Base-by-base conservation (phyloP, 1,140 invertebrate species). In the Radopholus similis region DNA sequence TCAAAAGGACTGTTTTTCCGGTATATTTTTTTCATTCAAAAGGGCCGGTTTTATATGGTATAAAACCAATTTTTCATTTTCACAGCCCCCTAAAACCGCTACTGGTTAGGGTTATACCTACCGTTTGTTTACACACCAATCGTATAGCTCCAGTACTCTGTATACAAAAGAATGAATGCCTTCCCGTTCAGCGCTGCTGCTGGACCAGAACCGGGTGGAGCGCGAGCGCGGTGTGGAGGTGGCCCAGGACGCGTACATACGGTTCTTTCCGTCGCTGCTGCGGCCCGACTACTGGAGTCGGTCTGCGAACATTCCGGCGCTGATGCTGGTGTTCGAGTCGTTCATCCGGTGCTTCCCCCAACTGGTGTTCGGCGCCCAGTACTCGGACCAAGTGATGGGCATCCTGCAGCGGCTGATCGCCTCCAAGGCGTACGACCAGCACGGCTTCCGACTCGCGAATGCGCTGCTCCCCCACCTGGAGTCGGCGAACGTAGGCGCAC, bases 351-450 rank as follows among this genome's bases (percentile, higher is more conserved):
- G 32, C 40, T n/a, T 58, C 15, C 66, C 70, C 13, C 38, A 70
- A 30, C 38, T 49, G 26, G 28, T 49, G 49, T 70, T 63, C 35
- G 40, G 38, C 28, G 34, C 64, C 13, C 21, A 73, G 21, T 83
- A 82, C 76, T 54, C 83, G 70, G 79, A 89, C 77, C 84, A 90
- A 38, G 86, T 97, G 66, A 83, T 98, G 9, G 94, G 93, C 23
- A 89, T 97, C 18, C 97, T 95, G 83, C 94, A 97, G 82, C 96
- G 97, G 84, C 84, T 97, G 66, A 92, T 96, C 72, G 90, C 92
- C 3, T 95, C 92, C 0, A 95, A 94, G 85, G 87, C 88, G 0
- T 93, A 96, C 80, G 95, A 97, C 84, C 92, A 96, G 75, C 92
- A 97, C 85, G 95, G 93, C 30, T 96, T 97, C 83, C 88, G 90